Percentiles rank a stretch among this genome's conserved stretches.
These are phyloP conservation scores for Latheticus oryzae DNA, from an alignment of 2,888 invertebrate species.

Conservation along the genomic window DNA sequence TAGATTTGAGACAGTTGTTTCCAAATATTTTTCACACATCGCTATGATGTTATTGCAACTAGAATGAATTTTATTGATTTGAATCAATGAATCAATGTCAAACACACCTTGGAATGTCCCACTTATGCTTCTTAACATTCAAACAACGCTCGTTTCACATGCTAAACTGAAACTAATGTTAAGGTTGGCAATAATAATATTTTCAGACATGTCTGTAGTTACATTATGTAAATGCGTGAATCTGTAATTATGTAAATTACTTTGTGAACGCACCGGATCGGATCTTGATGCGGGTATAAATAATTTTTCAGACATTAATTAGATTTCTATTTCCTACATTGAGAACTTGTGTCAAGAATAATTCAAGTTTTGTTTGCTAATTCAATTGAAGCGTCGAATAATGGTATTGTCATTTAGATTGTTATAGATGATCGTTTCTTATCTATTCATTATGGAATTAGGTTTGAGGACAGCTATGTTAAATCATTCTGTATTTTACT, in stretches of 20 bases:
- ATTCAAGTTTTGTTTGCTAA: constrained; percentile 11
- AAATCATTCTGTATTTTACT: constrained; percentile 21
- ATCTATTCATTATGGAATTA: constrained; percentile 21
- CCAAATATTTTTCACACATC: too few species aligned
- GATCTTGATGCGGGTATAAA: neutral
- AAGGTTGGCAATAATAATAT: too few species aligned
- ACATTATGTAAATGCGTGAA: constrained; percentile 21
- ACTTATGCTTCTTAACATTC: constrained; percentile 5
- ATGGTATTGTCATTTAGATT: constrained; percentile 23
- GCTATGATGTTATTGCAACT: too few species aligned
- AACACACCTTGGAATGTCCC: constrained; percentile 26
- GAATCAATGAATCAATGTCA: too few species aligned
- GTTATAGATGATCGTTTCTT: constrained; percentile 9
- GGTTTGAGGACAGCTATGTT: constrained; percentile 10
- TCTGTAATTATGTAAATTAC: constrained; percentile 20
- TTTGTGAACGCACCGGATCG: neutral
- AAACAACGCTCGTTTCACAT: neutral
- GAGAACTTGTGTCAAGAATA: constrained; percentile 8
- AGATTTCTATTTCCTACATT: constrained; percentile 21
- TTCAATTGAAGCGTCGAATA: constrained; percentile 26
- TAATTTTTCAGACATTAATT: constrained; percentile 27
- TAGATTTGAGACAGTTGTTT: too few species aligned
- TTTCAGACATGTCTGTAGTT: too few species aligned
- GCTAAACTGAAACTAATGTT: too few species aligned
- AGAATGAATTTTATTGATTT: too few species aligned